phyloP scores from a whole-genome alignment of 2,888 invertebrate species.

The Vannuccia rotundouncinata region DNA sequence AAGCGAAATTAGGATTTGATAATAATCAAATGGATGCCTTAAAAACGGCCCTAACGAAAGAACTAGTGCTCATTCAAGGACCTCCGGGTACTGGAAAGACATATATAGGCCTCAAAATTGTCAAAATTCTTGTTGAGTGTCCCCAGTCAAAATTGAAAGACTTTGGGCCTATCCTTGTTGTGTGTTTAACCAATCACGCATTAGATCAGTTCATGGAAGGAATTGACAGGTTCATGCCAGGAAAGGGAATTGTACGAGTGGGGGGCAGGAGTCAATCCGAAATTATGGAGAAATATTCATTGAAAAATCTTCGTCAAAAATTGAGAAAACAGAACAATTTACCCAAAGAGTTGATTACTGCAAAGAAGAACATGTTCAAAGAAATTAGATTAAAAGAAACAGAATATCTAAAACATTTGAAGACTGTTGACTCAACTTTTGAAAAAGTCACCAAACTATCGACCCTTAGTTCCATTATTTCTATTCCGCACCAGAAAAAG shows the following conservation, averaged over 20 bases:
- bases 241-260: slow-evolving; percentile 43
- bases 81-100: slow-evolving; percentile 84
- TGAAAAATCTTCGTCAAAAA: slow-evolving; percentile 28
- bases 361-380: too few relatives aligned
- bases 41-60: slow-evolving; percentile 29
- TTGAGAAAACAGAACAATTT: neutral
- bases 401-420: too few relatives aligned
- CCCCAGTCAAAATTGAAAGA: slow-evolving; percentile 29
- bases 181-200: slow-evolving; percentile 79
- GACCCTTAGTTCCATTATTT: neutral
- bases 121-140: slow-evolving; percentile 55
- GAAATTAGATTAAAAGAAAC: too few relatives aligned
- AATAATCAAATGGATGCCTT: slow-evolving; percentile 4
- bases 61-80: slow-evolving; percentile 49
- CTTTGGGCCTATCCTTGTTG: slow-evolving; percentile 64
- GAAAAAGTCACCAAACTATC: too few relatives aligned
- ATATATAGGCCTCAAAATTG: slow-evolving; percentile 69
- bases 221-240: slow-evolving; percentile 37
- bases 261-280: slow-evolving; percentile 46
- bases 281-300: slow-evolving; percentile 32
- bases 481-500: neutral
- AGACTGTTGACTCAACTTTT: too few relatives aligned
- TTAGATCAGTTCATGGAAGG: slow-evolving; percentile 75
- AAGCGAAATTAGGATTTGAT: slow-evolving; percentile 14
- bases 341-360: neutral